Percentiles rank a stretch among this genome's conserved stretches.
Conservation (phyloP, 2,113 vertebrate genomes). For the Thryonomys swinderianus region DNA sequence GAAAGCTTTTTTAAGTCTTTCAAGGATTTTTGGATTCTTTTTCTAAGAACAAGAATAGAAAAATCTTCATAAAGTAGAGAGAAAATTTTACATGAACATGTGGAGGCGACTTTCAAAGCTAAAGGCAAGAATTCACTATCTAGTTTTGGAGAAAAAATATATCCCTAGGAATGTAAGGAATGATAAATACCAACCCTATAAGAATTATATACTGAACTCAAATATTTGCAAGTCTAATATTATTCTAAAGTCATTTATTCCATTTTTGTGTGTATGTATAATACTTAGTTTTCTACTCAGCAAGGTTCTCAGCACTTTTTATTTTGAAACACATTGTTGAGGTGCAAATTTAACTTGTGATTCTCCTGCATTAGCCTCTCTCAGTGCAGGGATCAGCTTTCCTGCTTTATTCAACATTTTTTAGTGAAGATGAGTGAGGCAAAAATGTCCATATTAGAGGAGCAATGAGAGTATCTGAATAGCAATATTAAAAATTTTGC, state of each 20-base stretch:
- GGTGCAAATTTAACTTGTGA: background rate
- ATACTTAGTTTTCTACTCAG: background rate
- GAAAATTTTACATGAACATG: background rate
- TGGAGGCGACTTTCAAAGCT: background rate
- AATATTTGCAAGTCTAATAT: background rate
- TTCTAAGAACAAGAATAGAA: background rate
- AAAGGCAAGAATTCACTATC: background rate
- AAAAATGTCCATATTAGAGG: background rate
- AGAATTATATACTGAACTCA: background rate
- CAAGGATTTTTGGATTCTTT: background rate
- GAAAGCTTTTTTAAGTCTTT: background rate
- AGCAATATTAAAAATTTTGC: background rate
- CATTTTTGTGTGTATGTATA: background rate
- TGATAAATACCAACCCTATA: background rate
- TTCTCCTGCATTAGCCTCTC: background rate
- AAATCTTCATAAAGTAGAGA: background rate
- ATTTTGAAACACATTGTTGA: background rate
- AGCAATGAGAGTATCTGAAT: background rate
- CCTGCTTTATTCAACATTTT: background rate
- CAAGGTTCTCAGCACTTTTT: background rate
- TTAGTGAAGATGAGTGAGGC: background rate
- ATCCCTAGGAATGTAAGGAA: background rate
- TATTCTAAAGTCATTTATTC: background rate
- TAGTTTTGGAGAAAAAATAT: background rate
- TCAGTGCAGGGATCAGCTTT: background rate